Percentiles rank a stretch among this genome's conserved stretches.
Conservation (phyloP, 2,113 vertebrate genomes). For the Neogobius melanostomus region DNA sequence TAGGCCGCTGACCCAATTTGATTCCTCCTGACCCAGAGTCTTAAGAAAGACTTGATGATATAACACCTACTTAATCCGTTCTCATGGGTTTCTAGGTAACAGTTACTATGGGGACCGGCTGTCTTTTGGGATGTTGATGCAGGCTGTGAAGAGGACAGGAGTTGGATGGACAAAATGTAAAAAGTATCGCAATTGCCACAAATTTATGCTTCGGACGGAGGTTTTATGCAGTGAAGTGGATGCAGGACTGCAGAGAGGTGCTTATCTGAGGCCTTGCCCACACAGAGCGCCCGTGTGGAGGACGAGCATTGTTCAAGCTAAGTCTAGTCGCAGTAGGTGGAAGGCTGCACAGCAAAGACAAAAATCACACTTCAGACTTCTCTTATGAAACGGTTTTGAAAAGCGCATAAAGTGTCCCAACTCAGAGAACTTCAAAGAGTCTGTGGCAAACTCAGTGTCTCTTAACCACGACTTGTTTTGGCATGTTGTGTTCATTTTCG, state of each 20-base stretch:
- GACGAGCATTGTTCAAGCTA: conserved; percentile 14
- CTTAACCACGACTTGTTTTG: not conserved
- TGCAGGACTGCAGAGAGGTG: conserved; percentile 27
- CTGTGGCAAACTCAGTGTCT: not conserved
- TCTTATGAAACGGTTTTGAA: conserved; percentile 19
- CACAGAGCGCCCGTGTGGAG: conserved; percentile 14
- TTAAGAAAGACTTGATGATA: conserved; percentile 40
- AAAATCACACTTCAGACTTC: conserved; percentile 28
- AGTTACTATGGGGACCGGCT: conserved; percentile 60
- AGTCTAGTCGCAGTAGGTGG: conserved; percentile 47
- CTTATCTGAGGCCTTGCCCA: conserved; percentile 32
- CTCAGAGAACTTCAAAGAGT: not conserved
- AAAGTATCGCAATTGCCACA: not conserved
- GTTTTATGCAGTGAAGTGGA: conserved; percentile 24
- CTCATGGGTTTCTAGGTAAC: conserved; percentile 58
- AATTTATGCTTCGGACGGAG: conserved; percentile 5
- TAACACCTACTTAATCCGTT: conserved; percentile 46
- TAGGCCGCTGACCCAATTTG: conserved; percentile 45
- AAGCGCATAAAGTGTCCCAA: not conserved
- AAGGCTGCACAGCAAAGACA: conserved; percentile 30
- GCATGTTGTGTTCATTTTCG: not conserved
- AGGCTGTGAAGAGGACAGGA: conserved; percentile 31
- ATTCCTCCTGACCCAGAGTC: conserved; percentile 43
- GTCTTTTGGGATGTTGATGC: conserved; percentile 59
- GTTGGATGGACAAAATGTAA: conserved; percentile 8